phyloP scores from a whole-genome alignment of 2,797 vertebrate species.

The Enteromius paludinosus region DNA sequence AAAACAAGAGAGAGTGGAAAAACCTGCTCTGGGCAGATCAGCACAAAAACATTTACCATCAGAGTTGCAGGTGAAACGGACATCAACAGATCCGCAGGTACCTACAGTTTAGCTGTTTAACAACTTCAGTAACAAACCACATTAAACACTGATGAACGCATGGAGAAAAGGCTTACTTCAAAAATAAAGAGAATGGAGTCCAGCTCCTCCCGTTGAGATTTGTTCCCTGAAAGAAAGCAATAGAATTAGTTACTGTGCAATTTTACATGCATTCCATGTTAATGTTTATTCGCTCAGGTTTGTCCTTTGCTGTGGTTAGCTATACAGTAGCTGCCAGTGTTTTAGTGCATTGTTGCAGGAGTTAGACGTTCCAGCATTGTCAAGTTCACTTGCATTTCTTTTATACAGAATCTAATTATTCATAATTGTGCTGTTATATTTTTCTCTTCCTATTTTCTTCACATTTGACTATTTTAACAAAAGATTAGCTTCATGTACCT shows the following conservation, averaged over 20 bases:
- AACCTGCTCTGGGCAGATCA: constrained; percentile 46
- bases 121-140: neutral
- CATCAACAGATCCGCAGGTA: neutral
- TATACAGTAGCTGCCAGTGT: neutral
- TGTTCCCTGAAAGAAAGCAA: constrained; percentile 88
- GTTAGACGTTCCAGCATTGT: neutral
- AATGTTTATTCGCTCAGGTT: too few relatives aligned
- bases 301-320: neutral
- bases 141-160: constrained; percentile 8
- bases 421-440: too few relatives aligned
- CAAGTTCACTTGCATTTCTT: too few relatives aligned
- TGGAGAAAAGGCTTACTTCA: constrained; percentile 88
- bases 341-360: too few relatives aligned
- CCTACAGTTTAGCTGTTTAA: neutral
- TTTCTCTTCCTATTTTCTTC: too few relatives aligned
- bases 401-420: too few relatives aligned
- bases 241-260: neutral
- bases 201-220: constrained; percentile 99
- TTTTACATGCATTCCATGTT: neutral
- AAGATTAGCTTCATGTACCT: too few relatives aligned
- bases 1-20: constrained; percentile 58
- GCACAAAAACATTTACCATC: constrained; percentile 3
- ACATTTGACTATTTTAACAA: too few relatives aligned
- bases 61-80: neutral
- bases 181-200: constrained; percentile 99